A percentile compares a stretch with the other conserved stretches of the same genome.
phyloP scores from a whole-genome alignment of 2,888 invertebrate genomes.

The Hypolimnas misippus region DNA sequence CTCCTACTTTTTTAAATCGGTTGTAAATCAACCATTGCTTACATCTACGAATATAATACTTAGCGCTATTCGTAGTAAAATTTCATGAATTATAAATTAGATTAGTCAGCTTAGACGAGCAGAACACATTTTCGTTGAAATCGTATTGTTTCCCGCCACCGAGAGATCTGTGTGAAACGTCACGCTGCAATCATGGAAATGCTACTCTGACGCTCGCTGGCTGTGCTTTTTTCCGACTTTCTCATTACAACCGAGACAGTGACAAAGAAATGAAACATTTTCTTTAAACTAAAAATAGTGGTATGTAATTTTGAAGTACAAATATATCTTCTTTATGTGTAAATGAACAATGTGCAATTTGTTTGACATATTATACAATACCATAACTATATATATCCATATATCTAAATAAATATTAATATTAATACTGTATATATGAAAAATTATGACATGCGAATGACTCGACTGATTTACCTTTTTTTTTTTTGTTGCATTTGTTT shows the following conservation, averaged over 20 bases:
- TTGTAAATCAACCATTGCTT: no score
- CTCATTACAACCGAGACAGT: slow-evolving; percentile 24
- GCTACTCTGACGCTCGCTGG: slow-evolving; percentile 20
- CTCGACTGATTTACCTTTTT: no score
- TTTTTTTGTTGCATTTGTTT: no score
- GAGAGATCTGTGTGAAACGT: background rate
- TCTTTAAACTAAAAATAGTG: slow-evolving; percentile 15
- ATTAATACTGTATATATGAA: no score
- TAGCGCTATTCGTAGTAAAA: no score
- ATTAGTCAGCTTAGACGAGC: background rate
- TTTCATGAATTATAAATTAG: background rate
- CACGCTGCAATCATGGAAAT: slow-evolving; percentile 28
- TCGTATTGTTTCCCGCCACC: background rate
- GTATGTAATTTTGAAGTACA: background rate
- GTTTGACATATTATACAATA: no score
- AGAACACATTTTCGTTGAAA: background rate
- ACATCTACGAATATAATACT: no score
- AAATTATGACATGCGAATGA: no score
- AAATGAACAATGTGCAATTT: no score
- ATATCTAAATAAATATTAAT: no score
- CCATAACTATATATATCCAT: no score
- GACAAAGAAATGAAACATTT: slow-evolving; percentile 28
- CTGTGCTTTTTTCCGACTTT: slow-evolving; percentile 26
- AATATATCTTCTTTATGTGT: background rate
- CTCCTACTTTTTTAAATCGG: no score